Conservation (phyloP, 2,113 vertebrate genomes). For the Rhodinocichla rosea region DNA sequence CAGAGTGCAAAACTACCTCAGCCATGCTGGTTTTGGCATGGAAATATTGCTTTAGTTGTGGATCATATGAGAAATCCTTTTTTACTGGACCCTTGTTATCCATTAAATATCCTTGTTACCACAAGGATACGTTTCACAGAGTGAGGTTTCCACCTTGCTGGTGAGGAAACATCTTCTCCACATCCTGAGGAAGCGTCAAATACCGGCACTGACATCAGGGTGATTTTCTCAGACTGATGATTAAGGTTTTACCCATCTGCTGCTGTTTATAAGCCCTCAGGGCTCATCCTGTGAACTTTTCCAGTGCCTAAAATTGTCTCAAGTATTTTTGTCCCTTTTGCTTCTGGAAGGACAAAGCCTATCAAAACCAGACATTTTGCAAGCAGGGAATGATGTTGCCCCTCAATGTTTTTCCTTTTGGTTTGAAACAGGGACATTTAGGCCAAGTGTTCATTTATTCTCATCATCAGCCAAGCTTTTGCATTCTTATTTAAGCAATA, state of each 20-base stretch:
- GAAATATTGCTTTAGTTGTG: not conserved
- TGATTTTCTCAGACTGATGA: constrained; percentile 13
- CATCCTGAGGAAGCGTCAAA: not conserved
- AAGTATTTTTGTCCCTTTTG: not conserved
- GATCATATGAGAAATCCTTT: not conserved
- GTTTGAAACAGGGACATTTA: not conserved
- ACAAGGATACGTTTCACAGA: not conserved
- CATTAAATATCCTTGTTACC: not conserved
- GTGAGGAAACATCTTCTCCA: not conserved
- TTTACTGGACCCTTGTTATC: not conserved
- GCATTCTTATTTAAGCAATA: not conserved
- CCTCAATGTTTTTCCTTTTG: not conserved
- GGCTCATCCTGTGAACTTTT: not conserved
- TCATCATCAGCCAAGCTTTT: not conserved
- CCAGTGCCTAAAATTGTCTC: not conserved
- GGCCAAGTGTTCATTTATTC: not conserved
- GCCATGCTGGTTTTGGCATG: not conserved
- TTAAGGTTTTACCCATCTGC: constrained; percentile 8
- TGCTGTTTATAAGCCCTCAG: not conserved
- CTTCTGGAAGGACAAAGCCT: not conserved
- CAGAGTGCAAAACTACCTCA: not conserved
- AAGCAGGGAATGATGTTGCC: not conserved
- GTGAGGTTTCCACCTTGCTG: not conserved
- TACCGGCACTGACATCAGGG: not conserved
- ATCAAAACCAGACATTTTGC: not conserved